Conservation (phyloP, 2,888 invertebrate species). For the Amitus sp. region DNA sequence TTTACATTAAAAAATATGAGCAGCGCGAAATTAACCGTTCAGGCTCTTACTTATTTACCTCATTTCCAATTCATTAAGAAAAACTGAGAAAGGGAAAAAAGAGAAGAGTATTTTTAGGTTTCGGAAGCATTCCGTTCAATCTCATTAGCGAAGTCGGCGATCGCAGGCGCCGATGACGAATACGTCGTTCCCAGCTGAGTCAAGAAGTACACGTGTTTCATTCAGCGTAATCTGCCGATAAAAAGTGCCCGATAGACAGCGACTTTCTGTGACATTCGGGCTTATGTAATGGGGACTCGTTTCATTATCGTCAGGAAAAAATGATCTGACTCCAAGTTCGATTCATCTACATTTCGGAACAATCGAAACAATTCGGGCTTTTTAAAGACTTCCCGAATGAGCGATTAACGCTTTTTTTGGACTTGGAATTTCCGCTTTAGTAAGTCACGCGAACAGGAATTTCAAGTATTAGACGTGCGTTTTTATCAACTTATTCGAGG, state of each 20-base stretch:
- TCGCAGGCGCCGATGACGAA: slow-evolving; percentile 6
- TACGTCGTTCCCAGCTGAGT: slow-evolving; percentile 4
- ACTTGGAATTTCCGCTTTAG: slow-evolving; percentile 21
- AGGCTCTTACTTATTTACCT: too few species aligned
- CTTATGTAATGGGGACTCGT: slow-evolving; percentile 1
- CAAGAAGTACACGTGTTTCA: slow-evolving; percentile 18
- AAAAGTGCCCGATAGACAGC: slow-evolving; percentile 11
- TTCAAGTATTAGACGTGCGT: slow-evolving; percentile 7
- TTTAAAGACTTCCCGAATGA: not conserved
- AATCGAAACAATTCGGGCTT: too few species aligned
- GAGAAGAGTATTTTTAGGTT: too few species aligned
- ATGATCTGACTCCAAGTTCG: too few species aligned
- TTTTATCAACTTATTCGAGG: slow-evolving; percentile 6
- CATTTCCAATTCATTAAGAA: too few species aligned
- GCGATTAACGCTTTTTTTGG: too few species aligned
- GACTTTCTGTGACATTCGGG: slow-evolving; percentile 7
- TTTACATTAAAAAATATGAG: too few species aligned
- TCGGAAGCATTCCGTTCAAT: slow-evolving; percentile 3
- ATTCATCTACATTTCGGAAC: too few species aligned
- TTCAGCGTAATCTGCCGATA: slow-evolving; percentile 20
- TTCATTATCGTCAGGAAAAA: not conserved
- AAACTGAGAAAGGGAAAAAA: too few species aligned
- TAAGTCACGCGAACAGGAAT: slow-evolving; percentile 19
- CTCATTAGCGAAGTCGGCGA: slow-evolving; percentile 4
- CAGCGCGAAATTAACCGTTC: too few species aligned